Base-by-base conservation (phyloP, 1,140 invertebrate species). In the Myzus persicae region DNA sequence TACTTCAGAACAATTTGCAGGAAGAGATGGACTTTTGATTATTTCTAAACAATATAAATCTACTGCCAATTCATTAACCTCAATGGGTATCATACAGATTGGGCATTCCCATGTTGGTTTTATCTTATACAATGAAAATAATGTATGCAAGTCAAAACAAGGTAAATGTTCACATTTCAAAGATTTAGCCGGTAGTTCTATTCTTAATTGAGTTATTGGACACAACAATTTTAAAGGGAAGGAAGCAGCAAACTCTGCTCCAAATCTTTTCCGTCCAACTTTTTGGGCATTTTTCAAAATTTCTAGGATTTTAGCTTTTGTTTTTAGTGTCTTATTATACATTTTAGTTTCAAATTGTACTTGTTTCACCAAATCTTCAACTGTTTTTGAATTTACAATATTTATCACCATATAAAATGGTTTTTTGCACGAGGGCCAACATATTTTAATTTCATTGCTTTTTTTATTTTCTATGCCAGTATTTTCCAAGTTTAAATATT, bases 61-160 rank as follows among this genome's bases (percentile, higher is more conserved):
- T 44, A 92, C 38, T 4, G 38, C 26, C 22, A 93, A 44, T 44
- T 91, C 90, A 82, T 92, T 1, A 38, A 36, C 44, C 31, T 54
- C 9, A 26, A 67, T 85, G 18, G 48, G 9, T 94, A 98, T 98
- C 95, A 99, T 98, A 96, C 99, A 99, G 18, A 99, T 98, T 2
- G 99, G 99, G 96, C 99, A 99, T 94, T 97, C 97, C 99, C 99
- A 99, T 3, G 98, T 99, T 40, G 99, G 98, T 95, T 99, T 99
- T 81, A 98, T 96, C 95, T 99, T 99, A 95, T 99, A 99, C 99
- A 99, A 99, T 96, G 98, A 98, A 93, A 99, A 96, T 95, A 98
- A 99, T 67, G 99, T 96, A 14, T 97, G 97, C 0, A 99, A 98
- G 96, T 99, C 99, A 95, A 99, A 99, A 96, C 99, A 99, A 95